Evolutionary conservation across 2,797 vertebrate genomes (phyloP), one percentile per base, ranked within the genome.

Genomic region (Sylvia borin): DNA sequence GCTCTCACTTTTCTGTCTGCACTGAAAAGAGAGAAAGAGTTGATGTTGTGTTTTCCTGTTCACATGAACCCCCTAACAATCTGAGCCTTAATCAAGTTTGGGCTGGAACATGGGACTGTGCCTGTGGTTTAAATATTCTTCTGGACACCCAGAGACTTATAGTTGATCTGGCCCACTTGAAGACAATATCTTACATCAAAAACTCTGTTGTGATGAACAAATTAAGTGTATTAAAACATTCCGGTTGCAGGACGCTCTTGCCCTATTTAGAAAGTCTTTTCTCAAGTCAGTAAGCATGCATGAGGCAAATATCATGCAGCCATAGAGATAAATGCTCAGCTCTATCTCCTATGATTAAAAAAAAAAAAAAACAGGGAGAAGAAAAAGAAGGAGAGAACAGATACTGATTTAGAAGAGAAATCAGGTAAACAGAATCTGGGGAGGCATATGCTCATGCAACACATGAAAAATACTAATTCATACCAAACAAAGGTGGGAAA

Each of bases 351-450:
- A 20, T 34, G 60, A 90, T 87, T 45, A 13, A 55, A 66, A 78
- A 43, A 57, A 42, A 18, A 4, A 13, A 55, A 66, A 54, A 20
- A 3, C 8, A 27, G 7, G n/a, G 20, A 58, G 13, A 70, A 71
- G 22, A 25, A 83, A 68, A 34, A 82, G 27, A 34, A 90, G 25
- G 26, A 90, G 58, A 78, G 51, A 85, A 66, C 76, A 94, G 50
- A 93, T 60, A 94, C 58, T 79, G 93, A 97, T 91, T 94, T 85
- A 94, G 91, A 96, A 88, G 60, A 42, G 64, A 92, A 90, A 67
- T 76, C 85, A 93, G 79, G 83, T 90, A 92, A 96, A 93, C 85
- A 96, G 91, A 96, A 93, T 88, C 88, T 93, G 73, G 60, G 67
- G 83, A 95, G 93, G 91, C 74, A 88, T 79, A 96, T 93, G 86